These are phyloP conservation scores for Chironomus riparius DNA, from an alignment of 2,888 invertebrate genomes.

Conservation along the genomic window DNA sequence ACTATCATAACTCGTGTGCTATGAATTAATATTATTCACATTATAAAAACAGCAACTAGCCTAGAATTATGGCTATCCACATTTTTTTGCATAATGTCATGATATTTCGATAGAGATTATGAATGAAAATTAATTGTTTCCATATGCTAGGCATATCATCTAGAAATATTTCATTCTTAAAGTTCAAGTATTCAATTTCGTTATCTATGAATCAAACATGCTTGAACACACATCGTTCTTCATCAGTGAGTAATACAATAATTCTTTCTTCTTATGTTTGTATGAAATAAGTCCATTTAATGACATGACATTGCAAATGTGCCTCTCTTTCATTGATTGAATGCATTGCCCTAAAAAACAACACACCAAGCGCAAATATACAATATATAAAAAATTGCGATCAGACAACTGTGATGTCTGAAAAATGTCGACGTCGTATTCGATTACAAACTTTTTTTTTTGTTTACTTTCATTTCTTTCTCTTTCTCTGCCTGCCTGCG, in stretches of 20 bases:
- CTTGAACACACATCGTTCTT: no score
- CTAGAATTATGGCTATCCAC: no score
- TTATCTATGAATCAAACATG: background rate
- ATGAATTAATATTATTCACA: background rate
- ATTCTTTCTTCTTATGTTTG: background rate
- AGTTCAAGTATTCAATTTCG: background rate
- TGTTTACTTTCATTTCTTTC: conserved; percentile 4
- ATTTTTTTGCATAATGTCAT: background rate
- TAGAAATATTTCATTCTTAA: background rate
- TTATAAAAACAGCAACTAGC: background rate
- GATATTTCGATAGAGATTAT: background rate
- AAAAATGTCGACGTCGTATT: background rate
- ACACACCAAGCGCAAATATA: background rate
- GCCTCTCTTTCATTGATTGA: conserved; percentile 9
- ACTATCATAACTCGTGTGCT: conserved; percentile 11
- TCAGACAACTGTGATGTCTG: background rate
- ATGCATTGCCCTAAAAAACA: conserved; percentile 14
- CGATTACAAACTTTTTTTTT: background rate
- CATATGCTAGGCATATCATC: background rate
- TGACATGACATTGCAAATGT: background rate
- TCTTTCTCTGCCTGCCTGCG: background rate
- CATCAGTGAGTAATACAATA: no score
- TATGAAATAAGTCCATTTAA: background rate
- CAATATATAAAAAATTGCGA: background rate
- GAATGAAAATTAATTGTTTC: background rate